Evolutionary conservation across 64 coral and sea anemone genomes (phyloP), one percentile per base, ranked within the genome.

Genomic region (Anthopleura sola): DNA sequence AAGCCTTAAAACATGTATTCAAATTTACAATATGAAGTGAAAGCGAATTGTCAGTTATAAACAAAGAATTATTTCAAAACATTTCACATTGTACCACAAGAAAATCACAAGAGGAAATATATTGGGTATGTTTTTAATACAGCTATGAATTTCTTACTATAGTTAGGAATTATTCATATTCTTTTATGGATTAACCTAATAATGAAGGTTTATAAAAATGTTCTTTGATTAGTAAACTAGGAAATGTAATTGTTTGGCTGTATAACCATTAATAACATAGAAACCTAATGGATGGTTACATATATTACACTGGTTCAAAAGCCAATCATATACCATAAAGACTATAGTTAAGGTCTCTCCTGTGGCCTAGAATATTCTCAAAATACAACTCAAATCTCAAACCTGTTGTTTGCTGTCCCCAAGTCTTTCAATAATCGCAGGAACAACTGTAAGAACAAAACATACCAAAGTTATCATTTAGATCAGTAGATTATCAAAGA

Each of bases 391-490:
- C 23, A 62, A 62, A 62, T 8, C 16, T 71, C 66, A 71, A 75
- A 98, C 95, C 95, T 94, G 92, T 53, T 91, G 92, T 81, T 98
- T 98, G 84, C 92, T 94, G 84, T 98, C 95, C 68, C 95, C 95
- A 83, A 98, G 84, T 88, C 95, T 91, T 23, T 98, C 95, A 74
- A 94, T 86, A 19, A 98, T 91, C 23, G 86, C 89, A 74, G 95
- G 92, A 23, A 98, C 84, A 87, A 98, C 95, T 98, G 84, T 76
- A 94, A 20, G 90, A 6, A 36, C 5, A 93, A 93, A 75, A 82
- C 5, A 36, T 49, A n/a, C 47, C 20, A 80, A 36, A 6, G 60
- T 16, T 18, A 79, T 44, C 24, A 48, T 24, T 24, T 7, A 79
- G 44, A 44, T 79, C 76, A 79, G 34, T 79, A 79, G 44, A 47